Conservation (phyloP, 2,888 invertebrate genomes). For the Ophioninae sp. region DNA sequence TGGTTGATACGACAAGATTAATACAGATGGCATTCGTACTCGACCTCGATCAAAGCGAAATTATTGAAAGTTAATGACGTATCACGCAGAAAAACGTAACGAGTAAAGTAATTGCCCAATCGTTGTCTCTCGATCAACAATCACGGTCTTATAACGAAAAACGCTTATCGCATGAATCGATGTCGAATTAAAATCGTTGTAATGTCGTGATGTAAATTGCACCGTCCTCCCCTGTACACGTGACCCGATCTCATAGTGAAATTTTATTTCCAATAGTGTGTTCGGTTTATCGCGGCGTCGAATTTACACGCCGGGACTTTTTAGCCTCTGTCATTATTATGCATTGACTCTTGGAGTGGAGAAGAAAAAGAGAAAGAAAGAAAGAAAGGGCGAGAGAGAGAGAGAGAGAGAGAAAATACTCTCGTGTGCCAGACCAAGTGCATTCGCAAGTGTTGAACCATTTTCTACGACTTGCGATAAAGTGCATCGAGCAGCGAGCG, state of each 20-base stretch:
- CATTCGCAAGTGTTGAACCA: constrained; percentile 35
- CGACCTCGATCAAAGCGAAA: not conserved
- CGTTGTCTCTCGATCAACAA: not conserved
- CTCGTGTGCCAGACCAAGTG: constrained; percentile 17
- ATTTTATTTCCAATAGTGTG: constrained; percentile 37
- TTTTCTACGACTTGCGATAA: constrained; percentile 49
- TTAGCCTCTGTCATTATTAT: constrained; percentile 24
- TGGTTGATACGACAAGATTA: not conserved
- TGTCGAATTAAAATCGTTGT: not conserved
- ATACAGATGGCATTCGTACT: not conserved
- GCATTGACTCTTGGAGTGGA: not conserved
- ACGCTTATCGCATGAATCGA: not conserved
- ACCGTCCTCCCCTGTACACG: constrained; percentile 10
- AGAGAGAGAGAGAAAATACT: constrained; percentile 31
- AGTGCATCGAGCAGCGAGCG: constrained; percentile 53
- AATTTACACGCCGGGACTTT: constrained; percentile 13
- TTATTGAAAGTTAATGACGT: not conserved
- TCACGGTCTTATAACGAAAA: not conserved
- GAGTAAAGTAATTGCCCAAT: no score
- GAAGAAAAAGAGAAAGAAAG: constrained; percentile 21
- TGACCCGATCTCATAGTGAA: constrained; percentile 10
- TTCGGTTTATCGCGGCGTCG: constrained; percentile 45
- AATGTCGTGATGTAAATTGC: not conserved
- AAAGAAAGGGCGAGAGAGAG: constrained; percentile 29
- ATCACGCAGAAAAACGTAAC: not conserved